A percentile compares a stretch with the other conserved stretches of the same genome.
Conservation (phyloP, 2,888 invertebrate species). For the Athripsodes cinereus region DNA sequence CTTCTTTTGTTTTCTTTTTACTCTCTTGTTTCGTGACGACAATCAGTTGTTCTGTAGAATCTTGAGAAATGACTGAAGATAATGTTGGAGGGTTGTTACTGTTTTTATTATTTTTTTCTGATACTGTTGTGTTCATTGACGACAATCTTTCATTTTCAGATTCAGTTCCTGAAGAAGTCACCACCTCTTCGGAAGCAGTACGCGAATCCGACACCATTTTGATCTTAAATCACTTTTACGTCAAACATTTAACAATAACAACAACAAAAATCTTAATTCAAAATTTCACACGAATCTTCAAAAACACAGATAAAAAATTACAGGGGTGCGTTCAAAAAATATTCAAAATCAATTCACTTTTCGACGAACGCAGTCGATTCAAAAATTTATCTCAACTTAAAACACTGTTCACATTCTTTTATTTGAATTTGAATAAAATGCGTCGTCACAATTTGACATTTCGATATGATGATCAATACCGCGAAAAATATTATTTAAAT, state of each 20-base stretch:
- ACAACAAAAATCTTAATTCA: too few species aligned
- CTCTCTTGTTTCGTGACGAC: conserved; percentile 47
- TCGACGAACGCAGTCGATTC: too few species aligned
- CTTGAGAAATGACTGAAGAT: conserved; percentile 47
- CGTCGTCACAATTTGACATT: neutral
- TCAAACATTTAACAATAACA: neutral
- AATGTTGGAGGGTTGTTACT: conserved; percentile 39
- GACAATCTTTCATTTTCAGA: conserved; percentile 31
- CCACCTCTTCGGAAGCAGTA: conserved; percentile 21
- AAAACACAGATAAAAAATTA: too few species aligned
- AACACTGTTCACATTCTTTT: too few species aligned
- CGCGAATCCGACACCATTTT: conserved; percentile 11
- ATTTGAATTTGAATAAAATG: too few species aligned
- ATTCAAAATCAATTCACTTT: too few species aligned
- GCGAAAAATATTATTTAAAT: too few species aligned
- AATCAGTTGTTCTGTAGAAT: conserved; percentile 54
- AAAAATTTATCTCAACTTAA: too few species aligned
- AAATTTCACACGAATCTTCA: too few species aligned
- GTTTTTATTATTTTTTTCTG: conserved; percentile 33
- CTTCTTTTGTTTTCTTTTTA: conserved; percentile 32
- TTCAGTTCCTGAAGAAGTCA: conserved; percentile 19
- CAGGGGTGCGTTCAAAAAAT: too few species aligned
- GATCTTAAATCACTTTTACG: neutral
- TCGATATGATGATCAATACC: too few species aligned
- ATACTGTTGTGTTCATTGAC: conserved; percentile 31